Conservation (phyloP, 1,140 invertebrate species). For the fruit fly (Drosophila melanogaster) region Release_6_plus_ISO1_MT NT_037436.4:18093501-18094000, state of each 20-base stretch:
- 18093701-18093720: slow-evolving; percentile 48
- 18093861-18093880: slow-evolving; percentile 34
- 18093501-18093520: slow-evolving; percentile 34
- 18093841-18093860: slow-evolving; percentile 36
- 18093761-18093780: slow-evolving; percentile 35
- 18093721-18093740: slow-evolving; percentile 36
- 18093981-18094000: too few species aligned
- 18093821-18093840: slow-evolving; percentile 49
- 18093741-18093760: slow-evolving; percentile 79
- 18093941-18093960: slow-evolving; percentile 43
- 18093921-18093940: slow-evolving; percentile 59
- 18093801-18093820: slow-evolving; percentile 79
- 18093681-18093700: slow-evolving; percentile 76
- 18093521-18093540: slow-evolving; percentile 21
- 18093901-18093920: slow-evolving; percentile 67
- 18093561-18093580: slow-evolving; percentile 23
- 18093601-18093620: slow-evolving; percentile 55
- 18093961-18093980: not conserved
- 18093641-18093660: slow-evolving; percentile 47
- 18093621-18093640: slow-evolving; percentile 23
- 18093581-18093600: slow-evolving; percentile 59
- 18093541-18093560: slow-evolving; percentile 17
- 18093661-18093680: slow-evolving; percentile 75
- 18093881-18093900: slow-evolving; percentile 17
- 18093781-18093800: slow-evolving; percentile 33